A percentile compares a stretch with the other conserved stretches of the same genome.
Evolutionary conservation across 2,888 invertebrate genomes (phyloP).

Genomic region (Drosophila recens): DNA sequence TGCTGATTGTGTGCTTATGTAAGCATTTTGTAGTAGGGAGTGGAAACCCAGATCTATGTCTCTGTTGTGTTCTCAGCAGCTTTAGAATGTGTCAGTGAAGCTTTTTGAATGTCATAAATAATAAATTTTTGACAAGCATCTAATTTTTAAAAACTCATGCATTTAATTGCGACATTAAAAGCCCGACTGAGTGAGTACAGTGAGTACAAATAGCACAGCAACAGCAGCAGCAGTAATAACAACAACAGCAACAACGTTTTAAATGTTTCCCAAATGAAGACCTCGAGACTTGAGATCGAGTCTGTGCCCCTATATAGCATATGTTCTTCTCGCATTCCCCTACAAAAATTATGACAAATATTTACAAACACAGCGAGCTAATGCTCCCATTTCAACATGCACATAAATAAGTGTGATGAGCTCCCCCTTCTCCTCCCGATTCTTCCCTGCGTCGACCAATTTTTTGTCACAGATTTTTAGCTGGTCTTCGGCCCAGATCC

Average conservation of each 20-base stretch:
- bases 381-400: slow-evolving; percentile 83
- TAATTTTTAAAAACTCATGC: slow-evolving; percentile 80
- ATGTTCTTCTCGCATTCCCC: slow-evolving; percentile 41
- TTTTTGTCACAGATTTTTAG: slow-evolving; percentile 72
- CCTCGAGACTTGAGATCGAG: slow-evolving; percentile 8
- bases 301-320: slow-evolving; percentile 41
- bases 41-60: slow-evolving; percentile 13
- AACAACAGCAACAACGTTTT: slow-evolving; percentile 22
- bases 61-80: slow-evolving; percentile 11
- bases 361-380: slow-evolving; percentile 78
- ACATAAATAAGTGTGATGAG: slow-evolving; percentile 81
- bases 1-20: slow-evolving; percentile 11
- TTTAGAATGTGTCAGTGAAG: slow-evolving; percentile 32
- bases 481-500: slow-evolving; percentile 36
- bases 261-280: slow-evolving; percentile 28
- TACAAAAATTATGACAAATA: slow-evolving; percentile 79
- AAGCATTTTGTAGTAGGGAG: background rate
- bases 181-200: slow-evolving; percentile 52
- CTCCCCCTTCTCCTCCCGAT: slow-evolving; percentile 39
- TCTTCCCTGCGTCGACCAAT: slow-evolving; percentile 1
- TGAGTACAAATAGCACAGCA: slow-evolving; percentile 44
- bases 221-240: background rate
- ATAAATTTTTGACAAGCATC: slow-evolving; percentile 80
- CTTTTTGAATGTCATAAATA: slow-evolving; percentile 75
- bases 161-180: slow-evolving; percentile 81